Evolutionary conservation across 2,113 vertebrate species (phyloP).

Genomic region (Tursiops truncatus): DNA sequence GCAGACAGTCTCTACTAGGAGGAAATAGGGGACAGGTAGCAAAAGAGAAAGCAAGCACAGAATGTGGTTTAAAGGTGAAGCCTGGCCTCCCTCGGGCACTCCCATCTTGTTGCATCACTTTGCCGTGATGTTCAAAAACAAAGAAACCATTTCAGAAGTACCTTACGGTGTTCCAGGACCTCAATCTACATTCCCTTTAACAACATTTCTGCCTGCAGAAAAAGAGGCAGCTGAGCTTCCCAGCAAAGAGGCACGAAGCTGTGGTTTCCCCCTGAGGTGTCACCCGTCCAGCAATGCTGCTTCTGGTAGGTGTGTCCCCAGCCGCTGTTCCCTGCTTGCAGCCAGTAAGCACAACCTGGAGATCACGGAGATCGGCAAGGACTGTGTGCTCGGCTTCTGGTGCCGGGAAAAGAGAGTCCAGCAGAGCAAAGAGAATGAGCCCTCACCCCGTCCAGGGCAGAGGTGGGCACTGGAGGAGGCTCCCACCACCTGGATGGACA

Average conservation of each 20-base stretch:
- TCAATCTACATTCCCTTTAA: neutral
- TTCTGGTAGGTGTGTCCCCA: neutral
- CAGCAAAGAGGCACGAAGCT: neutral
- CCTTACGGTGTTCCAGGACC: neutral
- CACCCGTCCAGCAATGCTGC: neutral
- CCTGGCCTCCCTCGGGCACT: neutral
- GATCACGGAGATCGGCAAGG: neutral
- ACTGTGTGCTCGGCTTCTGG: neutral
- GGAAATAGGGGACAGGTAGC: neutral
- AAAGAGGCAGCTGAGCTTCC: neutral
- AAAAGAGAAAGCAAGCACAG: neutral
- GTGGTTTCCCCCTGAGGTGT: conserved; percentile 31
- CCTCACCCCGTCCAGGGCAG: neutral
- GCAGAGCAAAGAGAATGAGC: neutral
- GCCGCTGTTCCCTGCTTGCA: neutral
- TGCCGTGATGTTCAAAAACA: neutral
- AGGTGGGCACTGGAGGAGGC: neutral
- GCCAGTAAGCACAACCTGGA: neutral
- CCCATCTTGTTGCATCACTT: neutral
- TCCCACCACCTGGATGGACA: neutral
- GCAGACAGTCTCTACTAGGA: neutral
- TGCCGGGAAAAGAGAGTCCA: neutral
- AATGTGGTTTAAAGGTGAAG: neutral
- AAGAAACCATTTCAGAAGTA: neutral
- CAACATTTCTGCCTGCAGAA: conserved; percentile 36